Percentiles rank a stretch among this genome's conserved stretches.
These are phyloP conservation scores for Mobula birostris DNA, from an alignment of 2,113 vertebrate genomes.

Conservation along the genomic window DNA sequence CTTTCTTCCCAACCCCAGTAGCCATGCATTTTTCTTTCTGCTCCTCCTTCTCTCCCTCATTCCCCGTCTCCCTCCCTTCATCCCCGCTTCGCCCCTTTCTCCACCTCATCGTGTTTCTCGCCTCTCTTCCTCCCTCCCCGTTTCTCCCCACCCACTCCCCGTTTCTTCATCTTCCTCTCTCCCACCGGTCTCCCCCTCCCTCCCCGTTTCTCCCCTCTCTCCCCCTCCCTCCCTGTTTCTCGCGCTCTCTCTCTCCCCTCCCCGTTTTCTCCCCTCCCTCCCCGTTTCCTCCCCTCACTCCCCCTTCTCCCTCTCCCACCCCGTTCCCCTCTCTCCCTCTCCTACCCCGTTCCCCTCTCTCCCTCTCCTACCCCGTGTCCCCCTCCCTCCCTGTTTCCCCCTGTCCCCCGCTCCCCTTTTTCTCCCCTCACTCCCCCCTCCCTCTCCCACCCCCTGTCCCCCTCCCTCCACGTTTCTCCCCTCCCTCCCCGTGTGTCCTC, in stretches of 20 bases:
- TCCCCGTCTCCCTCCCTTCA: not conserved
- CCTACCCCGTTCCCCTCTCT: too few species aligned
- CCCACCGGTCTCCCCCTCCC: not conserved
- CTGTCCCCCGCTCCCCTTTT: too few species aligned
- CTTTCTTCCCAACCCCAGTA: too few species aligned
- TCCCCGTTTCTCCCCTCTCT: not conserved
- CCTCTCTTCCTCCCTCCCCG: not conserved
- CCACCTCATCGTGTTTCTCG: not conserved
- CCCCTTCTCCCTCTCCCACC: too few species aligned
- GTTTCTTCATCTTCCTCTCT: not conserved
- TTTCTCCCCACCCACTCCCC: not conserved
- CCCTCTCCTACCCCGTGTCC: too few species aligned
- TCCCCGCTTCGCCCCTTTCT: not conserved
- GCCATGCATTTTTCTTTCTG: not conserved
- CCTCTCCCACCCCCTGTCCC: too few species aligned
- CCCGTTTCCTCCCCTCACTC: too few species aligned
- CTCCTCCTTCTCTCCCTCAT: accelerated
- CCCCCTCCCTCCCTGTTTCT: not conserved
- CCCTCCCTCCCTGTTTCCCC: too few species aligned
- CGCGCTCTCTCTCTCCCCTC: not conserved
- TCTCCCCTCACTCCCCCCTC: not conserved
- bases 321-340: not conserved
- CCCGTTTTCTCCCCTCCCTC: too few species aligned
- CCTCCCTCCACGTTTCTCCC: not conserved
- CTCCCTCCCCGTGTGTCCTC: not conserved